Conservation (phyloP, 2,888 invertebrate genomes). For the Nomada hirtipes region DNA sequence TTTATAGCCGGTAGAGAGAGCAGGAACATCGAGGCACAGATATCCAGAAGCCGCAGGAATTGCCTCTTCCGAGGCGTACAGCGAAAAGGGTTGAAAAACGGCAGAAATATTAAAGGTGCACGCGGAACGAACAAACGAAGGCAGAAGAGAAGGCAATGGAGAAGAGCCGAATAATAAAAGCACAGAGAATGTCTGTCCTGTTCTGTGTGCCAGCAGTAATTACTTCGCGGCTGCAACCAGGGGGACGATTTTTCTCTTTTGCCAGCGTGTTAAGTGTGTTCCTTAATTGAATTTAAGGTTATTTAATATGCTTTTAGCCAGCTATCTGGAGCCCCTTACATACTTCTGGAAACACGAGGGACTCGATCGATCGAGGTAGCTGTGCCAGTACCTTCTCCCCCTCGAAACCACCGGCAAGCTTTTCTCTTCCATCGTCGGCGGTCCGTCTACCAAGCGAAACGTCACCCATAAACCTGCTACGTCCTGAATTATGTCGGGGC, state of each 20-base stretch:
- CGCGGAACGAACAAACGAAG: background rate
- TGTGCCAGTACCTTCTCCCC: constrained; percentile 7
- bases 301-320: constrained; percentile 80
- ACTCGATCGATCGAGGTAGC: constrained; percentile 57
- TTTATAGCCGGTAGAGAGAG: constrained; percentile 77
- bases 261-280: constrained; percentile 75
- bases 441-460: constrained; percentile 50
- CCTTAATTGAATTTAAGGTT: constrained; percentile 83
- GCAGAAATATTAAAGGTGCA: background rate
- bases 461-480: constrained; percentile 73
- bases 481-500: constrained; percentile 65
- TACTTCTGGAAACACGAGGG: constrained; percentile 67
- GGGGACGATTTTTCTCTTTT: constrained; percentile 79
- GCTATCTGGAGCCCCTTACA: constrained; percentile 64
- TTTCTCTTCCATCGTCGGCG: constrained; percentile 55
- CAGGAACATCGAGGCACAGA: constrained; percentile 24
- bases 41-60: background rate
- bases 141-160: constrained; percentile 1
- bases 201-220: constrained; percentile 74
- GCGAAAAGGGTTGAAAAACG: background rate
- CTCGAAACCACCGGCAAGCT: constrained; percentile 14
- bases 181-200: constrained; percentile 26
- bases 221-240: constrained; percentile 75
- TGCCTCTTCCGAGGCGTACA: constrained; percentile 59
- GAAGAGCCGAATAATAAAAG: background rate